Conservation (phyloP, 2,888 invertebrate genomes). For the Punctoribates punctum region DNA sequence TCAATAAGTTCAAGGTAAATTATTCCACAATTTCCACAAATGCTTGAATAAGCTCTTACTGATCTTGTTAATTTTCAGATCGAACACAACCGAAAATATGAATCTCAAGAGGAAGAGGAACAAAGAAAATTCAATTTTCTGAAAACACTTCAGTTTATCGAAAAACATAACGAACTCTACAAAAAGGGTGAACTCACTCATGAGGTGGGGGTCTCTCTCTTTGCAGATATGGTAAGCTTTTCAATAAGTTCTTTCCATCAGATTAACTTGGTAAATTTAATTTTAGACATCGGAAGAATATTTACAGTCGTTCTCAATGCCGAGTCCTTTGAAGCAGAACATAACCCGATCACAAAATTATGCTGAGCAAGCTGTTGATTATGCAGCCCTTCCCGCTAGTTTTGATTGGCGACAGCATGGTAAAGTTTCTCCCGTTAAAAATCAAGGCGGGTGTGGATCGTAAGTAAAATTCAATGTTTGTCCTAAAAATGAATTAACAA, state of each 20-base stretch:
- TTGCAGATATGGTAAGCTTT: not conserved
- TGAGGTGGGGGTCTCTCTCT: not conserved
- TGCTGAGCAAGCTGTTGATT: not conserved
- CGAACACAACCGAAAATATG: not conserved
- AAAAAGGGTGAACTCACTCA: not conserved
- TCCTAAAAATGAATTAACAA: not conserved
- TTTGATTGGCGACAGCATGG: constrained; percentile 81
- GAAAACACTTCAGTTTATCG: not conserved
- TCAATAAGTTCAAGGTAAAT: not conserved
- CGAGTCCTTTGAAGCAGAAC: not conserved
- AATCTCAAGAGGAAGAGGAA: not conserved
- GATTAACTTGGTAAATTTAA: not conserved
- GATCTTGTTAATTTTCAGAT: too few species aligned
- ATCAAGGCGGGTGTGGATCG: constrained; percentile 84
- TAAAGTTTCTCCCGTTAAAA: constrained; percentile 79
- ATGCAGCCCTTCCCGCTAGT: constrained; percentile 57
- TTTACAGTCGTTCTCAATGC: not conserved
- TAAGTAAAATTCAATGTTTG: not conserved
- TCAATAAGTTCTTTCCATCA: not conserved
- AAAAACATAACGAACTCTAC: not conserved
- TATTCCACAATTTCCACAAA: too few species aligned
- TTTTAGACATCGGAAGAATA: not conserved
- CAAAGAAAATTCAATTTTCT: constrained; percentile 13
- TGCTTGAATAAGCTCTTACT: too few species aligned
- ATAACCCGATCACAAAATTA: too few species aligned